Conservation (phyloP, 2,113 vertebrate genomes). For the Cynocephalus volans region DNA sequence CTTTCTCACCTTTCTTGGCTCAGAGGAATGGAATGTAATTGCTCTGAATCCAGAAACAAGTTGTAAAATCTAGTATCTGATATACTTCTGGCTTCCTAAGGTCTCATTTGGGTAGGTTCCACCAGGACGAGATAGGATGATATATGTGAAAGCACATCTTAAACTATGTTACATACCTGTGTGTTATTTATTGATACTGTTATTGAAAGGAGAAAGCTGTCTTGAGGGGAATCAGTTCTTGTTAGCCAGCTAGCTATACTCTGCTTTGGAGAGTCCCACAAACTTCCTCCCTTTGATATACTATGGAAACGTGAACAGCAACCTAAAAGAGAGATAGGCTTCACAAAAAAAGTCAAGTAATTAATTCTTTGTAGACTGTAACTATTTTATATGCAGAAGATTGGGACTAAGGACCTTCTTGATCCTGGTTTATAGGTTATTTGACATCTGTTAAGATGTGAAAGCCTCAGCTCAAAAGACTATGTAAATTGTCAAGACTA, state of each 20-base stretch:
- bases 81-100: not conserved
- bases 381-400: not conserved
- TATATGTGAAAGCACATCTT: not conserved
- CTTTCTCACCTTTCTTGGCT: not conserved
- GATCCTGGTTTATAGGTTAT: slow-evolving; percentile 36
- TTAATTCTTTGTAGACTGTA: not conserved
- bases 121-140: not conserved
- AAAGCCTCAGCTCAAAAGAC: slow-evolving; percentile 44
- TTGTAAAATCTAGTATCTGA: slow-evolving; percentile 5
- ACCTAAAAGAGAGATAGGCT: not conserved
- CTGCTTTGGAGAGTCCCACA: not conserved
- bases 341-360: not conserved
- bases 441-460: slow-evolving; percentile 6
- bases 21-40: slow-evolving; percentile 4
- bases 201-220: not conserved
- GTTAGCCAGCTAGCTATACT: not conserved
- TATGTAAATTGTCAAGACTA: not conserved
- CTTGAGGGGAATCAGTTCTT: not conserved
- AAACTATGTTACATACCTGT: not conserved
- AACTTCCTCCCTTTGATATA: not conserved
- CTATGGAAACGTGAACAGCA: not conserved
- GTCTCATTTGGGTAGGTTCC: slow-evolving; percentile 1
- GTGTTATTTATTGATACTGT: not conserved
- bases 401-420: not conserved
- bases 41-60: slow-evolving; percentile 41